A percentile compares a stretch with the other conserved stretches of the same genome.
phyloP scores from a whole-genome alignment of 2,888 invertebrate species.

The Parnassius mnemosyne region DNA sequence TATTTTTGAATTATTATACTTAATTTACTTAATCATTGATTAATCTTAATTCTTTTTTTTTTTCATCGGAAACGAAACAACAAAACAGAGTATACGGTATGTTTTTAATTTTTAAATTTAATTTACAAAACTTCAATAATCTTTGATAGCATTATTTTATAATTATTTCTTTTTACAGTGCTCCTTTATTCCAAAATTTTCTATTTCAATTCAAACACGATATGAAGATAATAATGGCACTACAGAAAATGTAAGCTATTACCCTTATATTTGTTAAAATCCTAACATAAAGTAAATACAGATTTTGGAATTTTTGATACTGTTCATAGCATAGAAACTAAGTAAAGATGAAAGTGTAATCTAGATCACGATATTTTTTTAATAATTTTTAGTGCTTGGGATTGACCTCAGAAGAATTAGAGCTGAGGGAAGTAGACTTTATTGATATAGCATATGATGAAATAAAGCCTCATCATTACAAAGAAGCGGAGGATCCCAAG shows the following conservation, averaged over 20 bases:
- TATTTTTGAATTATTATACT: slow-evolving; percentile 5
- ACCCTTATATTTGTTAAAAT: too few species aligned
- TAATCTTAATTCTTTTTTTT: slow-evolving; percentile 36
- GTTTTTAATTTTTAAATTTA: slow-evolving; percentile 48
- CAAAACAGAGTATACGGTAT: slow-evolving; percentile 86
- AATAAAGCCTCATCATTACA: slow-evolving; percentile 91
- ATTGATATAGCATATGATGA: slow-evolving; percentile 95
- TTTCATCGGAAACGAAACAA: slow-evolving; percentile 48
- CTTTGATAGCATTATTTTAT: slow-evolving; percentile 6
- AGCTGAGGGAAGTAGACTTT: slow-evolving; percentile 86
- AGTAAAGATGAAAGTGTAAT: too few species aligned
- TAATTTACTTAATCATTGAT: too few species aligned
- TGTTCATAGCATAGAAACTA: too few species aligned
- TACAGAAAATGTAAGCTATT: slow-evolving; percentile 89
- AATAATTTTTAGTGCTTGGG: slow-evolving; percentile 84
- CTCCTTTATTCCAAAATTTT: slow-evolving; percentile 93
- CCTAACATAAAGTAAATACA: neutral
- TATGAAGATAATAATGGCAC: slow-evolving; percentile 95
- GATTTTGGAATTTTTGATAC: too few species aligned
- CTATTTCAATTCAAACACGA: slow-evolving; percentile 91
- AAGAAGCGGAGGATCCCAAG: slow-evolving; percentile 92
- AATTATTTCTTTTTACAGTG: slow-evolving; percentile 84
- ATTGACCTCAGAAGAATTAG: slow-evolving; percentile 86
- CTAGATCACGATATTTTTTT: neutral
- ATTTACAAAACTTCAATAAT: neutral